phyloP scores from a whole-genome alignment of 2,797 vertebrate genomes.

The Acrossocheilus wenchowensis region DNA sequence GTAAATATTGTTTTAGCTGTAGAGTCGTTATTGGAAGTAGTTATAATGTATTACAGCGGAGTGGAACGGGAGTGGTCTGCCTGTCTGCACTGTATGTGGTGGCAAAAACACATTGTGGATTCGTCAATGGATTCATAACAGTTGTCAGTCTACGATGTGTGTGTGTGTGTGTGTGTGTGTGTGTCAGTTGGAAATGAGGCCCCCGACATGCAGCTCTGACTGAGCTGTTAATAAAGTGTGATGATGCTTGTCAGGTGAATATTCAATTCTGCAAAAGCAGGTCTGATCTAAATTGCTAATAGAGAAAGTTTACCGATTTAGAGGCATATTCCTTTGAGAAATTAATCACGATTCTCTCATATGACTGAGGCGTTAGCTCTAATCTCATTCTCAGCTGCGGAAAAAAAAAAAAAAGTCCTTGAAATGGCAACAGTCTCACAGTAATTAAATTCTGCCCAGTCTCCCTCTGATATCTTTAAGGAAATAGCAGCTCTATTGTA shows the following conservation, averaged over 20 bases:
- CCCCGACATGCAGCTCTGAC: constrained; percentile 78
- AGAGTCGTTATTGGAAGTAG: neutral
- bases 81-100: neutral
- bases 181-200: constrained; percentile 71
- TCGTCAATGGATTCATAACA: constrained; percentile 41
- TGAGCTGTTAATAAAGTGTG: constrained; percentile 88
- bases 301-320: constrained; percentile 79
- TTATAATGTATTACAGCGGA: neutral
- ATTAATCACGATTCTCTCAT: constrained; percentile 85
- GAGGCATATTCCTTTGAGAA: constrained; percentile 80
- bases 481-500: constrained; percentile 72
- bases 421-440: constrained; percentile 80
- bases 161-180: constrained; percentile 2
- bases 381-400: constrained; percentile 80
- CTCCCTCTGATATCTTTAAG: constrained; percentile 73
- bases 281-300: constrained; percentile 82
- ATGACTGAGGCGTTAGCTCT: constrained; percentile 85
- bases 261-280: constrained; percentile 75
- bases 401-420: constrained; percentile 73
- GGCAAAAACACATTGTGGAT: constrained; percentile 31
- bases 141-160: constrained; percentile 1
- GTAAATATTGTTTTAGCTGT: neutral
- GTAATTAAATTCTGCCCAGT: constrained; percentile 84
- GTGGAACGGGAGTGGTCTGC: neutral
- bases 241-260: constrained; percentile 81